phyloP scores from a whole-genome alignment of 2,888 invertebrate species.

The Lysandra bellargus region DNA sequence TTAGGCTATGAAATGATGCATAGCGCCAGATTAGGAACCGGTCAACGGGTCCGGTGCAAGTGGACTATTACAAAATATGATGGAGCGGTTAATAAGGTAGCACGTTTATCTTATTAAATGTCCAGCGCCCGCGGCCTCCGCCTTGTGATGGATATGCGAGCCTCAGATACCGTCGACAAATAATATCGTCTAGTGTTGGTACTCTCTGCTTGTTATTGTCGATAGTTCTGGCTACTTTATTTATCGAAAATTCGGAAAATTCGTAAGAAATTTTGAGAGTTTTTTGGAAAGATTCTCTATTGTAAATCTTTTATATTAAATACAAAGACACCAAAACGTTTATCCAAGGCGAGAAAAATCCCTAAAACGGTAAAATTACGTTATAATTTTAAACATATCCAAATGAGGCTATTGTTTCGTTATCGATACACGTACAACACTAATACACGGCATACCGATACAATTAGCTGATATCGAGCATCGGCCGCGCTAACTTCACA shows the following conservation, averaged over 20 bases:
- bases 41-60: conserved; percentile 29
- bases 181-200: conserved; percentile 53
- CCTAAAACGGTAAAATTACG: background rate
- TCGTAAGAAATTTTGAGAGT: background rate
- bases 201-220: background rate
- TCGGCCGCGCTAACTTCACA: conserved; percentile 61
- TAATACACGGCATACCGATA: conserved; percentile 58
- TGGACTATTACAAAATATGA: conserved; percentile 52
- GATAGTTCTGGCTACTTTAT: background rate
- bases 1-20: conserved; percentile 25
- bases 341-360: background rate
- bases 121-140: conserved; percentile 29
- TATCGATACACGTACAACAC: conserved; percentile 51
- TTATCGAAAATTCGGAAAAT: background rate
- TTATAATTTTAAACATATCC: background rate
- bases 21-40: conserved; percentile 28
- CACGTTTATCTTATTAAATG: conserved; percentile 67
- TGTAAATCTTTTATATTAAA: background rate
- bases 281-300: background rate
- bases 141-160: conserved; percentile 67
- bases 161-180: conserved; percentile 65
- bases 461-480: conserved; percentile 69
- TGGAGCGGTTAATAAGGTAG: conserved; percentile 69
- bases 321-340: background rate
- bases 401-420: conserved; percentile 10